Percentiles rank a stretch among this genome's conserved stretches.
Evolutionary conservation across 2,888 invertebrate species (phyloP).

Genomic region (Cantharis nigra): DNA sequence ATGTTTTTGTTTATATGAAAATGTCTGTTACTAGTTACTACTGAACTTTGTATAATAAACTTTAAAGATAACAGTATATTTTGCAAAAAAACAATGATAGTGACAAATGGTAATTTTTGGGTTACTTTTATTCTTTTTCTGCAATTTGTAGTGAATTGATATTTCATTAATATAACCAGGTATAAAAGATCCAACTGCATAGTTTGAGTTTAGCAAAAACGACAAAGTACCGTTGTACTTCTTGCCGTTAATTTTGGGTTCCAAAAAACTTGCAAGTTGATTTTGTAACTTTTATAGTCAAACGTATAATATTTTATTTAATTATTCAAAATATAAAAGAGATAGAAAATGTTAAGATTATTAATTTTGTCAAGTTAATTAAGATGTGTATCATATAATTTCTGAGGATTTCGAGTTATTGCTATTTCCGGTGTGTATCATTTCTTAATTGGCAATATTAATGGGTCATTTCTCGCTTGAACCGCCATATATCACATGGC

Average conservation of each 20-base stretch:
- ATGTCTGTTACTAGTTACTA: too few relatives aligned
- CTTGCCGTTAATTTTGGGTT: neutral
- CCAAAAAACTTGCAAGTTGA: neutral
- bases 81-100: too few relatives aligned
- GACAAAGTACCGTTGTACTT: neutral
- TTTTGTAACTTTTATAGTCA: neutral
- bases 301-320: neutral
- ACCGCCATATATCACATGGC: neutral
- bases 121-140: neutral
- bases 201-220: neutral
- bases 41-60: too few relatives aligned
- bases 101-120: neutral
- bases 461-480: neutral
- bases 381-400: neutral
- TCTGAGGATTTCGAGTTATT: neutral
- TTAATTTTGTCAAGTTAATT: neutral
- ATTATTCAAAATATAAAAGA: neutral
- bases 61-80: too few relatives aligned
- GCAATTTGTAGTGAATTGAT: neutral
- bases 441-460: neutral
- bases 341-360: neutral
- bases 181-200: neutral
- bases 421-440: neutral
- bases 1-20: too few relatives aligned
- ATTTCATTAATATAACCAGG: neutral